Conservation (phyloP, 2,113 vertebrate genomes). For the Heteronetta atricapilla region DNA sequence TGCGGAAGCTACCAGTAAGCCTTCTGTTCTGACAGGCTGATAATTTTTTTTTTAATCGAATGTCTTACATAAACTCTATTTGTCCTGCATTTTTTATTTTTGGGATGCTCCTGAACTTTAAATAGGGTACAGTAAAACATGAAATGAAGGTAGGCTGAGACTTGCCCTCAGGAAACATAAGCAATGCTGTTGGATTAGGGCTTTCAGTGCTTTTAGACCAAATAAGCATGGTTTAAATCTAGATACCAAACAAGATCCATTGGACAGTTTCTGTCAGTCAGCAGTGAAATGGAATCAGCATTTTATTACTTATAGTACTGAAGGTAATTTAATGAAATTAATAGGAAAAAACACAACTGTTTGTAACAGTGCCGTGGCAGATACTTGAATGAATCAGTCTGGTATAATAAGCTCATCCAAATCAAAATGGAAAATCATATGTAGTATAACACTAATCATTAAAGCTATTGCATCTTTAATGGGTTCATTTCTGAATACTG, state of each 20-base stretch:
- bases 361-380: neutral
- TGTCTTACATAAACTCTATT: neutral
- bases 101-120: neutral
- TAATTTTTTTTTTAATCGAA: neutral
- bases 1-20: too few relatives aligned
- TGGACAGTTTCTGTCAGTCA: neutral
- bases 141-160: neutral
- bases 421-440: neutral
- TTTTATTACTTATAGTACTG: slow-evolving; percentile 7
- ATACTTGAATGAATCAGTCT: neutral
- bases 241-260: neutral
- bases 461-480: neutral
- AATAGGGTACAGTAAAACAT: neutral
- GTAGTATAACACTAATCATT: neutral
- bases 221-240: neutral
- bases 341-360: slow-evolving; percentile 41
- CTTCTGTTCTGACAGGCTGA: neutral
- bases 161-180: neutral
- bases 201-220: neutral
- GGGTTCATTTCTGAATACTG: neutral
- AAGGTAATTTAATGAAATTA: slow-evolving; percentile 46
- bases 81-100: neutral
- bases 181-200: neutral
- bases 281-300: slow-evolving; percentile 33
- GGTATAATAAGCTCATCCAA: neutral